phyloP scores from a whole-genome alignment of 2,113 vertebrate genomes.

The Hippocampus comes region DNA sequence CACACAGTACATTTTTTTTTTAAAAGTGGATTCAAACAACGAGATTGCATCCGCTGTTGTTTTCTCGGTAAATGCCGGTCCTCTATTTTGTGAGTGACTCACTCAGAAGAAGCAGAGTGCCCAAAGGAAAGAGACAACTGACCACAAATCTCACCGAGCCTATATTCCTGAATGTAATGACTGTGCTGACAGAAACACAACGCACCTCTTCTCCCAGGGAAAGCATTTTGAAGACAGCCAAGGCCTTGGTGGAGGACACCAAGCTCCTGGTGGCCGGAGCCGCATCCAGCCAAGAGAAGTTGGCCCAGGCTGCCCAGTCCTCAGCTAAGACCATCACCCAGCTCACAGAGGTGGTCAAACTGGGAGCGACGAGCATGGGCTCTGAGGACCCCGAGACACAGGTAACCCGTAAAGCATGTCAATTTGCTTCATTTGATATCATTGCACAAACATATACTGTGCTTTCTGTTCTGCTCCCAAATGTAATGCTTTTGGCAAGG shows the following conservation, averaged over 20 bases:
- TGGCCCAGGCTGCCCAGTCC: constrained; percentile 94
- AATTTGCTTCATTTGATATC: too few relatives aligned
- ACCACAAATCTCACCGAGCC: constrained; percentile 27
- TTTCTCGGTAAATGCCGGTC: constrained; percentile 1
- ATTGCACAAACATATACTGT: background rate
- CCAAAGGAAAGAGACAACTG: constrained; percentile 16
- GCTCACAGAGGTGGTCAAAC: constrained; percentile 93
- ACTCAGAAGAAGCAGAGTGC: constrained; percentile 12
- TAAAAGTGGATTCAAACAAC: background rate
- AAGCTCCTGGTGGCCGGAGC: constrained; percentile 94
- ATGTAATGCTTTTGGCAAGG: background rate
- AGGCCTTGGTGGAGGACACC: constrained; percentile 95
- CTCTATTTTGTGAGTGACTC: constrained; percentile 22
- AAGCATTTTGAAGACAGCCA: constrained; percentile 97
- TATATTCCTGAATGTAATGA: constrained; percentile 18
- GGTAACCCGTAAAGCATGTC: constrained; percentile 63
- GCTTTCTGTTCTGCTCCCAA: background rate
- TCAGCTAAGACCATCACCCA: constrained; percentile 96
- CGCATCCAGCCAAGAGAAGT: constrained; percentile 91
- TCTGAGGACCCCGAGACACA: constrained; percentile 95
- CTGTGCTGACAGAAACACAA: constrained; percentile 40
- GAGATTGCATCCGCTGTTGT: background rate
- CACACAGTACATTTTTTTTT: background rate
- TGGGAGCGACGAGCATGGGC: constrained; percentile 92
- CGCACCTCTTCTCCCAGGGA: constrained; percentile 75